Base-by-base conservation (phyloP, 2,113 vertebrate species). In the Malurus melanocephalus region DNA sequence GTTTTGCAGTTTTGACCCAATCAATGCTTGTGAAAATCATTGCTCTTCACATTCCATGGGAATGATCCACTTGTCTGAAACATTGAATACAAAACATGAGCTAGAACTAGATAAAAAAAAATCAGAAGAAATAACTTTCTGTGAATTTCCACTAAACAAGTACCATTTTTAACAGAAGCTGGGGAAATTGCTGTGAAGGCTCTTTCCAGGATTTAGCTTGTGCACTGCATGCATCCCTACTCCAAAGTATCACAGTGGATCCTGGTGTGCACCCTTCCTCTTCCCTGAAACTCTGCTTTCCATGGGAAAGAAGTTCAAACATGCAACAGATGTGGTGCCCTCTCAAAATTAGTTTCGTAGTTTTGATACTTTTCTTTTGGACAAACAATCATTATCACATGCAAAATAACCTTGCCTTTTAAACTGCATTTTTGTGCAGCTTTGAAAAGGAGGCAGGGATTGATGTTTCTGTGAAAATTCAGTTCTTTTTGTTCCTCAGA, bases 311-410 rank as follows among this genome's bases (percentile, higher is more conserved):
- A 42, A 59, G 22, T 87, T 87, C 14, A 74, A 62, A 38, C 8
- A 5, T 12, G 7, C 45, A 68, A 14, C 49, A 46, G 48, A 48
- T 40, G 22, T 0, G 0, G 18, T 77, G 32, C 18, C 26, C 27
- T 92, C 86, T 66, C 48, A 66, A 42, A 74, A 51, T 65, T 10
- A 74, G 20, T 73, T 59, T 52, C 18, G 18, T 73, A 42, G 13
- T 35, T 22, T 83, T 3, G 2, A 7, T 66, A 19, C 12, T 53
- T 11, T 55, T 90, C 16, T 67, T 87, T 43, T 64, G 48, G 56
- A 74, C 33, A 84, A 84, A 55, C 22, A 69, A 33, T n/a, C 18
- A 7, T 13, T 71, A 22, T 49, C 12, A 19, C 22, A 27, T 26
- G 16, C 5, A 53, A 66, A 85, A 79, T 42, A 52, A 2, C 10